phyloP scores from a whole-genome alignment of 2,888 invertebrate species.

The Heterodera filipjevi region DNA sequence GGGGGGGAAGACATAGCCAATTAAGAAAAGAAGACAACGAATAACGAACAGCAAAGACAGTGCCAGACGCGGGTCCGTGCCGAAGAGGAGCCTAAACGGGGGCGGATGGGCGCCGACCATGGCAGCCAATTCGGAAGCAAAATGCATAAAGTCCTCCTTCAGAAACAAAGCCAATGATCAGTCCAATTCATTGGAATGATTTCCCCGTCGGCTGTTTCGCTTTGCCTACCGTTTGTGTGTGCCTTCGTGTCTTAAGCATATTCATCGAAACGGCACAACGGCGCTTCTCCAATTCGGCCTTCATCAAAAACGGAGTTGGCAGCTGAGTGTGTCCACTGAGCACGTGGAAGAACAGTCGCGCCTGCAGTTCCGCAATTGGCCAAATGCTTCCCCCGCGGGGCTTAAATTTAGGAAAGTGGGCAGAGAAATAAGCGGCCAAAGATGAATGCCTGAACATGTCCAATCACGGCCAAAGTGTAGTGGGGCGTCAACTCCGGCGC shows the following conservation, averaged over 20 bases:
- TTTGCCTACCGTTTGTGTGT: slow-evolving; percentile 46
- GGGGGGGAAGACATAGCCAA: neutral
- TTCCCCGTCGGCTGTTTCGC: neutral
- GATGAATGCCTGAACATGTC: slow-evolving; percentile 45
- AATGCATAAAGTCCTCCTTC: slow-evolving; percentile 49
- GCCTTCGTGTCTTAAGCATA: slow-evolving; percentile 46
- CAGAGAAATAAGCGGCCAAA: neutral
- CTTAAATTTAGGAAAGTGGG: slow-evolving; percentile 27
- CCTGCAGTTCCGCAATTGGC: slow-evolving; percentile 43
- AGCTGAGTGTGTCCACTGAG: slow-evolving; percentile 37
- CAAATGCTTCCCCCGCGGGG: slow-evolving; percentile 33
- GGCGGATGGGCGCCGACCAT: slow-evolving; percentile 44
- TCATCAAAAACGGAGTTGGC: slow-evolving; percentile 45
- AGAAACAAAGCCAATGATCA: neutral
- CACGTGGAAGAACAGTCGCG: slow-evolving; percentile 42
- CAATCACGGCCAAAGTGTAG: slow-evolving; percentile 55
- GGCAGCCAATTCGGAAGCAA: slow-evolving; percentile 44
- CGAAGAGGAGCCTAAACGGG: slow-evolving; percentile 20
- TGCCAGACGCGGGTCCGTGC: slow-evolving; percentile 39
- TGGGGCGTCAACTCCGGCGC: slow-evolving; percentile 47
- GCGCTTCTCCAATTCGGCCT: slow-evolving; percentile 34
- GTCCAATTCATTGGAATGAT: neutral
- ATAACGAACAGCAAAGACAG: slow-evolving; percentile 28
- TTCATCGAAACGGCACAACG: slow-evolving; percentile 40
- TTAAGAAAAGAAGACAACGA: neutral